Evolutionary conservation across 2,113 vertebrate genomes (phyloP), one percentile per base, ranked within the genome.

Genomic region (Epinephelus moara): DNA sequence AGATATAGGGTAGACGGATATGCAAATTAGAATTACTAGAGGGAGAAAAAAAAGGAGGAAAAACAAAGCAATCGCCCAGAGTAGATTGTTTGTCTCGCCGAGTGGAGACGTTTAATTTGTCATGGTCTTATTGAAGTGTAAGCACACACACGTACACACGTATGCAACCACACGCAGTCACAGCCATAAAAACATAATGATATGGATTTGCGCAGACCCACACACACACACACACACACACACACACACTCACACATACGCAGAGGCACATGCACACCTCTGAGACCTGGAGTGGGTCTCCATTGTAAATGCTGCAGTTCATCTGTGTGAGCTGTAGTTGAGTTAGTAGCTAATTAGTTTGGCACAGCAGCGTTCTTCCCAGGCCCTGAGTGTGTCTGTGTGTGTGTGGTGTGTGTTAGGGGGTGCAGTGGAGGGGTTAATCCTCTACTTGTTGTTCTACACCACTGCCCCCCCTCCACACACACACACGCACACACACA

Each of bases 401-500:
- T 80, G 78, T 85, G 59, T 82, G 75, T 75, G 81, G 80, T 78
- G 84, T 63, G 81, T 77, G 40, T 27, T 61, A 30, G 45, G 62
- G 75, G 82, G 81, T 40, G 72, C 33, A 83, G 55, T 63, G 74
- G 78, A 75, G 64, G 70, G 66, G 82, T 90, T 95, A 95, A 94
- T 95, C 94, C 94, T 50, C 56, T 73, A 76, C 88, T 91, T 94
- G 92, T 93, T 94, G 92, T 94, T 94, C 89, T 92, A 93, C 87
- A 90, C 74, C 90, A 81, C 80, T 83, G 80, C 56, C 73, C 55
- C 56, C 23, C 30, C 9, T 1, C 33, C 52, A 13, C 42, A 45
- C 42, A 10, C 42, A 12, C 2, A 12, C 42, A 12, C 42, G 0
- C 11, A 10, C 42, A 8, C 3, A 42, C 40, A 42, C 40, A 30